Base-by-base conservation (phyloP, 2,113 vertebrate genomes). In the Trogon melanurus region DNA sequence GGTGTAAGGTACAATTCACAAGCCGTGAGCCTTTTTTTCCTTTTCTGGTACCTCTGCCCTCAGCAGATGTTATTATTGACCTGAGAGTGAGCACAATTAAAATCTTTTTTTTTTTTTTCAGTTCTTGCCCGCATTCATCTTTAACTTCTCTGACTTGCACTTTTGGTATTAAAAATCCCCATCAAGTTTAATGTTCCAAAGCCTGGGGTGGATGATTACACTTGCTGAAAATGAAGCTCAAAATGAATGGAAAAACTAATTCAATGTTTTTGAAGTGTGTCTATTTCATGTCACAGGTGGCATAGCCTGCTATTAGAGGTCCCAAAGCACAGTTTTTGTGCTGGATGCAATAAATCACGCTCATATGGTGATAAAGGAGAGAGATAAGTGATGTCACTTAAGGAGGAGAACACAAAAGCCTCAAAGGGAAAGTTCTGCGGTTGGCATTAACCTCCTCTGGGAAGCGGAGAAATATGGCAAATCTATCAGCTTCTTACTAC, bases 211-310 rank as follows among this genome's bases (percentile, higher is more conserved):
- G 50, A 66, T 88, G 5, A 79, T 79, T 79, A 70, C 51, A 41
- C 71, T 88, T 85, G 21, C 73, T 87, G 78, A 93, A 95, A 96
- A 73, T 36, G 16, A 86, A 89, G n/a, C 47, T 79, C 32, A 69
- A 81, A 89, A 94, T 71, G 44, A 93, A 89, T 64, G 48, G 10
- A 53, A 88, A 88, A 48, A 51, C 58, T 71, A 84, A 84, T 93
- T 85, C 56, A 84, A 70, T 21, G 18, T 79, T 93, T 95, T 86
- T 34, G 10, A 85, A 75, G 44, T 47, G 22, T 75, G 22, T 79
- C 32, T 30, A 7, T 61, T 93, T 91, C 36, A 16, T 51, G 48
- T 90, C 84, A 62, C 18, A 48, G 22, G 50, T 91, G 27, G 4
- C n/a, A 41, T 8, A 80, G 34, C 19, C 45, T 79, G 16, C n/a